Evolutionary conservation across 2,888 invertebrate species (phyloP).

Genomic region (Sminthurides aquaticus): DNA sequence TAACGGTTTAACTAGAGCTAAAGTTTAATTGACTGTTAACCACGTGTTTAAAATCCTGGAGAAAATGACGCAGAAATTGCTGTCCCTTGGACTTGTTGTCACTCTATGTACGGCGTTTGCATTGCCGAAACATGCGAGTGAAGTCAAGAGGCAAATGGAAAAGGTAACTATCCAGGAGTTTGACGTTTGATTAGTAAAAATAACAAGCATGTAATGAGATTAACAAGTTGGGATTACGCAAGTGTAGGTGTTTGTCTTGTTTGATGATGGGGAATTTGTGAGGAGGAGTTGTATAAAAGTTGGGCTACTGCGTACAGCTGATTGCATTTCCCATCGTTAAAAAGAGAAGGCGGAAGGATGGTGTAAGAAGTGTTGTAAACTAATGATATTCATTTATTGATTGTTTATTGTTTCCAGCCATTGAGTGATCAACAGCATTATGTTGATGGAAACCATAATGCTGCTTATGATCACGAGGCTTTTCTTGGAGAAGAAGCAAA

Average conservation of each 20-base stretch:
- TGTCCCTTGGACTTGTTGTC: slow-evolving; percentile 34
- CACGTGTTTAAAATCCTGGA: neutral
- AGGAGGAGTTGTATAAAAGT: no score
- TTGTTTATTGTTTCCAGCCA: slow-evolving; percentile 49
- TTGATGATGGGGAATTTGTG: no score
- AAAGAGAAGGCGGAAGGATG: neutral
- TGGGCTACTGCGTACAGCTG: no score
- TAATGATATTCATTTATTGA: neutral
- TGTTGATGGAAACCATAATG: slow-evolving; percentile 70
- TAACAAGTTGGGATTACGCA: no score
- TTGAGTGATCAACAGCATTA: slow-evolving; percentile 74
- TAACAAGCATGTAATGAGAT: no score
- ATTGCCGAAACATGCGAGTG: slow-evolving; percentile 36
- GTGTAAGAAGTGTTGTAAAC: no score
- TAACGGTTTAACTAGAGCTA: neutral
- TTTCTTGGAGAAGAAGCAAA: slow-evolving; percentile 93
- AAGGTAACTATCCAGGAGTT: slow-evolving; percentile 27
- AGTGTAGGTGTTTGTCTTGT: no score
- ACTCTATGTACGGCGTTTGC: slow-evolving; percentile 41
- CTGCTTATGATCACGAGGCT: slow-evolving; percentile 92
- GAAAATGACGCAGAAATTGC: slow-evolving; percentile 35
- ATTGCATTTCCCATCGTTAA: no score
- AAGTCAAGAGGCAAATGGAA: slow-evolving; percentile 34
- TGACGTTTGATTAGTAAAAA: neutral
- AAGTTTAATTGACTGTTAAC: neutral